phyloP scores from a whole-genome alignment of 2,113 vertebrate species.

The Ginglymostoma cirratum region DNA sequence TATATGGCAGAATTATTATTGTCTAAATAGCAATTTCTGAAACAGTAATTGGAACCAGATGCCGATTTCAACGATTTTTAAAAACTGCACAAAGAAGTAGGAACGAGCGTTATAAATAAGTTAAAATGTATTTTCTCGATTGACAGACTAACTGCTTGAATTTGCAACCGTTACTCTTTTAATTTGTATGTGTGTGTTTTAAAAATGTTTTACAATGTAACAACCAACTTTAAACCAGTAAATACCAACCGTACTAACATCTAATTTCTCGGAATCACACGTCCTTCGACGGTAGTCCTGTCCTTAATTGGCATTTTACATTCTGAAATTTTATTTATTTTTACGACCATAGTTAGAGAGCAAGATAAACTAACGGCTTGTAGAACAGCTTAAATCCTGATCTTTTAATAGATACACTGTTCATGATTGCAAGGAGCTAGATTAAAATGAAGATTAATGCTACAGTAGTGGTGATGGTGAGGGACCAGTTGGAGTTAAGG shows the following conservation, averaged over 20 bases:
- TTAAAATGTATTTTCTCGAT: neutral
- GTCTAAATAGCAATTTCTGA: neutral
- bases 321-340: neutral
- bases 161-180: neutral
- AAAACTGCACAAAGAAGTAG: neutral
- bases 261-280: neutral
- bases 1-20: neutral
- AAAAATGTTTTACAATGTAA: neutral
- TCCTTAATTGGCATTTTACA: neutral
- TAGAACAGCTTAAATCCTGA: neutral
- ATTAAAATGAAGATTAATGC: no score
- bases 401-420: neutral
- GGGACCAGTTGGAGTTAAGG: neutral
- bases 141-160: neutral
- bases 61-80: neutral
- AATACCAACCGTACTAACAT: neutral
- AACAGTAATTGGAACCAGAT: neutral
- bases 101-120: neutral
- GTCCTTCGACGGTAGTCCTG: no score
- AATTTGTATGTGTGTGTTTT: neutral
- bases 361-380: no score
- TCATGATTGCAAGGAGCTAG: no score
- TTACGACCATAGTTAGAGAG: neutral
- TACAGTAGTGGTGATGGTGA: neutral
- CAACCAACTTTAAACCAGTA: neutral